phyloP scores from a whole-genome alignment of 2,113 vertebrate genomes.

The Neofelis nebulosa region DNA sequence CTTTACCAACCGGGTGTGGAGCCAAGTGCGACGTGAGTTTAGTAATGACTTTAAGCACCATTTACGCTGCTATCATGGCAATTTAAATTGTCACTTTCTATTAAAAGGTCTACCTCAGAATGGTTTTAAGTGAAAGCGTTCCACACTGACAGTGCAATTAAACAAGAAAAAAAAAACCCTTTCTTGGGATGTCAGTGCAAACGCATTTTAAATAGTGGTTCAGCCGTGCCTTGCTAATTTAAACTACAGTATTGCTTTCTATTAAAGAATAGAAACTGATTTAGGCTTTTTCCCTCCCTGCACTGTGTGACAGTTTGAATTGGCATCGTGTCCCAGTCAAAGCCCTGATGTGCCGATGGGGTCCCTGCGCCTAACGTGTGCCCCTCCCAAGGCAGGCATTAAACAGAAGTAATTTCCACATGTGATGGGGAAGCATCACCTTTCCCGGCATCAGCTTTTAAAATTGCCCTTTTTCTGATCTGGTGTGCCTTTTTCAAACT shows the following conservation, averaged over 20 bases:
- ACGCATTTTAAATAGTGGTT: conserved; percentile 87
- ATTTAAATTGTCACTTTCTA: conserved; percentile 89
- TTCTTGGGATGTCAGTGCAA: conserved; percentile 87
- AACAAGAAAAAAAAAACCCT: conserved; percentile 81
- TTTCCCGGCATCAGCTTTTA: conserved; percentile 54
- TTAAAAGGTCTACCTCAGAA: conserved; percentile 88
- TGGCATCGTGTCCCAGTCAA: conserved; percentile 76
- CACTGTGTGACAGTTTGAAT: conserved; percentile 78
- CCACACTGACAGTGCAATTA: conserved; percentile 87
- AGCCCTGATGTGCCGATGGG: conserved; percentile 68
- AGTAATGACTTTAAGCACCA: conserved; percentile 86
- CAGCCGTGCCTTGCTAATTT: conserved; percentile 86
- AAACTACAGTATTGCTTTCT: conserved; percentile 90
- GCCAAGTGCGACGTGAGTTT: conserved; percentile 84
- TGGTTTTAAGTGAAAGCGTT: conserved; percentile 84
- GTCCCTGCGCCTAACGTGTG: conserved; percentile 72
- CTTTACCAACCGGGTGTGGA: conserved; percentile 85
- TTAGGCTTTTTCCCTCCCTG: conserved; percentile 56
- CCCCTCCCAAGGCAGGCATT: conserved; percentile 57
- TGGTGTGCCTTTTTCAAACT: conserved; percentile 17
- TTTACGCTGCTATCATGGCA: conserved; percentile 82
- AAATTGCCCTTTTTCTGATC: conserved; percentile 47
- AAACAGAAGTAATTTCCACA: conserved; percentile 50
- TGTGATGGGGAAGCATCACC: conserved; percentile 50
- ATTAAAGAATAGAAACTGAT: conserved; percentile 84